phyloP scores from a whole-genome alignment of 1,140 invertebrate species.

The Scaptomyza hsui region DNA sequence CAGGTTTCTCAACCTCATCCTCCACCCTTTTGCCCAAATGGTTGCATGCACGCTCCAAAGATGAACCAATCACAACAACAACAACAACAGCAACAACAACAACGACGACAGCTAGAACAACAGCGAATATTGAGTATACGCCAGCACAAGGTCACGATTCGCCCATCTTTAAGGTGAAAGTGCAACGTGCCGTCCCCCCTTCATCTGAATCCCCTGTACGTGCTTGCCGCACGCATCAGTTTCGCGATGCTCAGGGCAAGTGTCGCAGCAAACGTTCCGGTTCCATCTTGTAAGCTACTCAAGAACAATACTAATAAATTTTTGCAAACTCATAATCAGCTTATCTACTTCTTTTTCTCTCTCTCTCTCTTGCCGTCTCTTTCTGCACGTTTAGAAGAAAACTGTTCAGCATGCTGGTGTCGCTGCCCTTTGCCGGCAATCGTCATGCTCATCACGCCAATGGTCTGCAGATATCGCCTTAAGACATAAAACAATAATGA shows the following conservation, averaged over 20 bases:
- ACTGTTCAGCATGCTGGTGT: constrained; percentile 71
- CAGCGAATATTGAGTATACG: constrained; percentile 61
- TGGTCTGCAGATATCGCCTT: constrained; percentile 50
- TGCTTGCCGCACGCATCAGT: constrained; percentile 64
- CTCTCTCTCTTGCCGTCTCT: constrained; percentile 11
- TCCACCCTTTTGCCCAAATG: constrained; percentile 39
- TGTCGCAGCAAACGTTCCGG: constrained; percentile 63
- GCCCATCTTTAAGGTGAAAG: constrained; percentile 75
- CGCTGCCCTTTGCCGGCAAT: constrained; percentile 57
- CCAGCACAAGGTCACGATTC: constrained; percentile 66
- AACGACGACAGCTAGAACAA: constrained; percentile 3
- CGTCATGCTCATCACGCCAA: constrained; percentile 49
- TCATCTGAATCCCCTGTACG: constrained; percentile 31
- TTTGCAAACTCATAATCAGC: constrained; percentile 31
- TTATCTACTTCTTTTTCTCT: constrained; percentile 16
- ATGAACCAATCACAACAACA: constrained; percentile 43
- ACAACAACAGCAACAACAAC: not conserved
- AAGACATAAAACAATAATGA: constrained; percentile 22
- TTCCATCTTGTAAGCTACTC: constrained; percentile 74
- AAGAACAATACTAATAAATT: constrained; percentile 15
- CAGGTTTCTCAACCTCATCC: not conserved
- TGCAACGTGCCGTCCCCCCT: constrained; percentile 54
- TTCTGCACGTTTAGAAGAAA: constrained; percentile 54
- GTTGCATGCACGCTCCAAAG: constrained; percentile 55
- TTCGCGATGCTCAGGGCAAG: constrained; percentile 63